Percentiles rank a stretch among this genome's conserved stretches.
Evolutionary conservation across 1,140 invertebrate species (phyloP).

Genomic region (Mamestra configurata): DNA sequence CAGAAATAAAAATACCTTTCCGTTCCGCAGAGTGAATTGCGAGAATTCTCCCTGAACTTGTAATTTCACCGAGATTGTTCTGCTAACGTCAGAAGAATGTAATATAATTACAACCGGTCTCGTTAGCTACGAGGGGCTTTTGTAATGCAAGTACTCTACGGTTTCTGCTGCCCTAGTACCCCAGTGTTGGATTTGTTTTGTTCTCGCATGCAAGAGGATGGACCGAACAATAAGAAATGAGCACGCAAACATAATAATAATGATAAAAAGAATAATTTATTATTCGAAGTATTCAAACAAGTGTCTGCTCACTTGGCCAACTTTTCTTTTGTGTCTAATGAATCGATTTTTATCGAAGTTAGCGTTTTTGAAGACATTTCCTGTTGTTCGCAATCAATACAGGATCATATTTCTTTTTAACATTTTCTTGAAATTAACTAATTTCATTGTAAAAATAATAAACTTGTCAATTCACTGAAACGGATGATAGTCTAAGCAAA

Average conservation of each 20-base stretch:
- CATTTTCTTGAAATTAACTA: too few species aligned
- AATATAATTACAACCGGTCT: conserved; percentile 78
- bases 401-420: too few species aligned
- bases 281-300: neutral
- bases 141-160: conserved; percentile 52
- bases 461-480: too few species aligned
- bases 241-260: neutral
- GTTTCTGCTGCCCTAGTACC: conserved; percentile 60
- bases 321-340: neutral
- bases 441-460: too few species aligned
- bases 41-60: conserved; percentile 66
- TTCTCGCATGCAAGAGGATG: neutral
- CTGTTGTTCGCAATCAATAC: too few species aligned
- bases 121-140: conserved; percentile 62
- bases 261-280: neutral
- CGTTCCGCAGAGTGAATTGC: conserved; percentile 57
- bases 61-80: conserved; percentile 80
- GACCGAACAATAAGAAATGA: neutral
- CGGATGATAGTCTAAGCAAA: too few species aligned
- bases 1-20: conserved; percentile 39
- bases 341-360: neutral
- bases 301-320: neutral
- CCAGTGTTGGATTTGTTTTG: conserved; percentile 34
- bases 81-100: conserved; percentile 74
- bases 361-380: neutral